These are phyloP conservation scores for Xyrauchen texanus DNA, from an alignment of 2,113 vertebrate species.

Conservation along the genomic window DNA sequence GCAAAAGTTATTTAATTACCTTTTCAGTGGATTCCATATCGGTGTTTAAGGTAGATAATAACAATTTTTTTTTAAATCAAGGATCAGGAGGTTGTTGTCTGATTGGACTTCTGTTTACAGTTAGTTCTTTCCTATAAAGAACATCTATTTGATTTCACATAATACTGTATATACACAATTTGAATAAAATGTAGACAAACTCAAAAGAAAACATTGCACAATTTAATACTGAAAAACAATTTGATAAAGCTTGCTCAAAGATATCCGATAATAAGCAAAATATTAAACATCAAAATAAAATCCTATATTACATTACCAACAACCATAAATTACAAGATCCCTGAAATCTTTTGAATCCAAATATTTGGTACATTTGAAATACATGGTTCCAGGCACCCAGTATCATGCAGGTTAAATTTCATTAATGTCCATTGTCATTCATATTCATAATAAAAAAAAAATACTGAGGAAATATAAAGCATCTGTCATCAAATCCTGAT, in stretches of 20 bases:
- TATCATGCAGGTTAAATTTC: background rate
- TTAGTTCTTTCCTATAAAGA: background rate
- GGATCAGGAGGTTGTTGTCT: background rate
- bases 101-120: background rate
- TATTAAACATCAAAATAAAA: constrained; percentile 41
- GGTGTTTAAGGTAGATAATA: background rate
- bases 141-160: background rate
- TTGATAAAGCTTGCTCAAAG: constrained; percentile 34
- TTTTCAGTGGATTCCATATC: background rate
- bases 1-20: too few relatives aligned
- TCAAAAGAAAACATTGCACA: constrained; percentile 35
- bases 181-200: background rate
- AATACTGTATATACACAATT: background rate
- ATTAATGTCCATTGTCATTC: background rate
- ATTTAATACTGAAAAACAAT: constrained; percentile 45
- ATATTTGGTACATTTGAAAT: constrained; percentile 12
- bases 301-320: background rate
- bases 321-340: constrained; percentile 7
- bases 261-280: constrained; percentile 25
- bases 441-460: constrained; percentile 7
- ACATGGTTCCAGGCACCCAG: constrained; percentile 3
- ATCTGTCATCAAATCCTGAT: constrained; percentile 39
- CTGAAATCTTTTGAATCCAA: constrained; percentile 18
- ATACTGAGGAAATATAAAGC: constrained; percentile 20
- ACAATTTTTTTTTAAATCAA: background rate